Evolutionary conservation across 2,113 vertebrate genomes (phyloP).

Genomic region (Gobius niger): DNA sequence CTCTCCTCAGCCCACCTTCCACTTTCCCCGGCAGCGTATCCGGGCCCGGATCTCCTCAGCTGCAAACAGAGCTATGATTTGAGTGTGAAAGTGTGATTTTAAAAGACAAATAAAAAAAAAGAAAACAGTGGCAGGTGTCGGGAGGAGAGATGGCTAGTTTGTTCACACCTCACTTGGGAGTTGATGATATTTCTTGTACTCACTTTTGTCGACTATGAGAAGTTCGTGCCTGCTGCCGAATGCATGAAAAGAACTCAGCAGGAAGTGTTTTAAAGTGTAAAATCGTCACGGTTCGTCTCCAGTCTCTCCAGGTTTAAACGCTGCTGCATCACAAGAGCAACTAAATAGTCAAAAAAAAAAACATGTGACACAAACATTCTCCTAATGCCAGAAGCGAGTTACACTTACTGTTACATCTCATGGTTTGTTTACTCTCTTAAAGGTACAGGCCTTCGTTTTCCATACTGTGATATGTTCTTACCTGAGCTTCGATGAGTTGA

Average conservation of each 20-base stretch:
- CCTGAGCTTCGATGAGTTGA: too few relatives aligned
- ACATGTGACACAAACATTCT: too few relatives aligned
- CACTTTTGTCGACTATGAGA: too few relatives aligned
- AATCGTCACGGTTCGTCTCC: background rate
- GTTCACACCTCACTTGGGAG: conserved; percentile 2
- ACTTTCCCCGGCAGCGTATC: background rate
- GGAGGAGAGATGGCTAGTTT: background rate
- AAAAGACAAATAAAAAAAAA: too few relatives aligned
- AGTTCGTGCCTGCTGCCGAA: background rate
- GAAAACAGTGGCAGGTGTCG: background rate
- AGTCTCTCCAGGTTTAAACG: too few relatives aligned
- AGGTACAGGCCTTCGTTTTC: too few relatives aligned
- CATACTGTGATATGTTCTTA: too few relatives aligned
- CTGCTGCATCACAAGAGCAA: too few relatives aligned
- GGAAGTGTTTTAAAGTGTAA: background rate
- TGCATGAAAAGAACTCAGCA: background rate
- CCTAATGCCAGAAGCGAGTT: too few relatives aligned
- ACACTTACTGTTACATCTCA: too few relatives aligned
- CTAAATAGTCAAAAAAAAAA: too few relatives aligned
- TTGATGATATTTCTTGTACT: background rate
- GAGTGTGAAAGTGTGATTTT: background rate
- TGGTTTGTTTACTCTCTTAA: too few relatives aligned
- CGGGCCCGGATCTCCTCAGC: conserved; percentile 22
- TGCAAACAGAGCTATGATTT: background rate
- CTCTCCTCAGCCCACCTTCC: background rate